Percentiles rank a stretch among this genome's conserved stretches.
Evolutionary conservation across 2,797 vertebrate genomes (phyloP).

Genomic region (Schizothorax lantsangensis): DNA sequence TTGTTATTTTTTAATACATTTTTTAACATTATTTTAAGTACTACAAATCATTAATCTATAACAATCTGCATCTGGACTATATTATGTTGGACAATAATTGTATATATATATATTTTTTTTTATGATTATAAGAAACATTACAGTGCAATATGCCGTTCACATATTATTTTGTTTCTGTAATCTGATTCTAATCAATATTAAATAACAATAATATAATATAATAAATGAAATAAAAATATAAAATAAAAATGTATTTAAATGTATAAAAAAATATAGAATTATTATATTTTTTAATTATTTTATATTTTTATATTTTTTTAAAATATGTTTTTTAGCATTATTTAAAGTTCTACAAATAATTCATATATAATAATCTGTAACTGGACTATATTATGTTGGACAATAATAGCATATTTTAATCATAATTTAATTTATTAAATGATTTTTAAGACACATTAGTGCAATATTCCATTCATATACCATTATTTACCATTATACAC

Average conservation of each 20-base stretch:
- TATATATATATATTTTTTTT: neutral
- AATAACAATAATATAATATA: neutral
- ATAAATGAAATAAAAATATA: no score
- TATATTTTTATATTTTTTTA: no score
- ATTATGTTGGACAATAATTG: neutral
- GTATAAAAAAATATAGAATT: no score
- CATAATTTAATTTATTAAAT: neutral
- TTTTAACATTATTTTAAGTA: neutral
- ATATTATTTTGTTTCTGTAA: neutral
- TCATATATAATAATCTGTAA: neutral
- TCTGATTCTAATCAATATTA: neutral
- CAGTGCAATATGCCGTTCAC: neutral
- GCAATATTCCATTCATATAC: neutral
- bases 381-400: neutral
- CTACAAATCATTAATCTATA: no score
- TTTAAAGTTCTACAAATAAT: neutral
- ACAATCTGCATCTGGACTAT: neutral
- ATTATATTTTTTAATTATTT: no score
- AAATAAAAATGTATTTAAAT: neutral
- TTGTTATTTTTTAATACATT: neutral
- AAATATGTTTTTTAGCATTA: neutral
- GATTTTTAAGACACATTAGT: neutral
- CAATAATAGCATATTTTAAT: neutral
- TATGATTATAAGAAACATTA: neutral
- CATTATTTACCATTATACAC: no score